Percentiles rank a stretch among this genome's conserved stretches.
These are phyloP conservation scores for Lynx canadensis DNA, from an alignment of 2,113 vertebrate genomes.

Conservation along the genomic window DNA sequence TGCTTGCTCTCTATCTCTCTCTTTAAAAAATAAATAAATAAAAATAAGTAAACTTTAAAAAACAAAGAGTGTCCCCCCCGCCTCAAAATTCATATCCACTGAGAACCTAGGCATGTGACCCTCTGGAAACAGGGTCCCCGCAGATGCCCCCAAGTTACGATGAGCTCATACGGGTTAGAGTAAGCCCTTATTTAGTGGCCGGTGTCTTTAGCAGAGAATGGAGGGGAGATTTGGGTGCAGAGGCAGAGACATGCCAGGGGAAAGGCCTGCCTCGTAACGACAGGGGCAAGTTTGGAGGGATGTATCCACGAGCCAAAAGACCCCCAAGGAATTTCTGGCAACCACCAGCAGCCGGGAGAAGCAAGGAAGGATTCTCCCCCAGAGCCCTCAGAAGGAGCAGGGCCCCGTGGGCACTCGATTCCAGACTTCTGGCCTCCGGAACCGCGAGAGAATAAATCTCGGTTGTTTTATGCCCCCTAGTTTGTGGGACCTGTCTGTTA, in stretches of 20 bases:
- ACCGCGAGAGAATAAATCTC: no score
- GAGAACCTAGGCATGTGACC: not conserved
- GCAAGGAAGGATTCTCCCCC: not conserved
- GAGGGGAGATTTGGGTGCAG: not conserved
- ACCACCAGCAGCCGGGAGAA: not conserved
- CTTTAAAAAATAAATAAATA: no score
- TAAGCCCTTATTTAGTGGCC: not conserved
- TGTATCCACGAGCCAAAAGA: not conserved
- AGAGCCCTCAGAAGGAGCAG: no score
- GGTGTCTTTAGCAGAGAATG: not conserved
- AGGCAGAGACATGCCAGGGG: not conserved
- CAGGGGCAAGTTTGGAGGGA: not conserved
- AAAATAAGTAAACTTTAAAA: no score
- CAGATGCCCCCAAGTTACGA: not conserved
- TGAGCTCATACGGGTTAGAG: not conserved
- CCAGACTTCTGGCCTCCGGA: not conserved
- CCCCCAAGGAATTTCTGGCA: not conserved
- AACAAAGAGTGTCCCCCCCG: not conserved
- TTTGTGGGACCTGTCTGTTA: fast-evolving
- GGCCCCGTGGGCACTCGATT: not conserved
- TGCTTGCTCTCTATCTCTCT: no score
- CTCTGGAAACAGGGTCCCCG: not conserved
- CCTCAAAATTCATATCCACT: not conserved
- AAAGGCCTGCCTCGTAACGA: fast-evolving
- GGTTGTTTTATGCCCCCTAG: fast-evolving